A percentile compares a stretch with the other conserved stretches of the same genome.
These are phyloP conservation scores for Drosophila leonis DNA, from an alignment of 2,888 invertebrate species.

Conservation along the genomic window DNA sequence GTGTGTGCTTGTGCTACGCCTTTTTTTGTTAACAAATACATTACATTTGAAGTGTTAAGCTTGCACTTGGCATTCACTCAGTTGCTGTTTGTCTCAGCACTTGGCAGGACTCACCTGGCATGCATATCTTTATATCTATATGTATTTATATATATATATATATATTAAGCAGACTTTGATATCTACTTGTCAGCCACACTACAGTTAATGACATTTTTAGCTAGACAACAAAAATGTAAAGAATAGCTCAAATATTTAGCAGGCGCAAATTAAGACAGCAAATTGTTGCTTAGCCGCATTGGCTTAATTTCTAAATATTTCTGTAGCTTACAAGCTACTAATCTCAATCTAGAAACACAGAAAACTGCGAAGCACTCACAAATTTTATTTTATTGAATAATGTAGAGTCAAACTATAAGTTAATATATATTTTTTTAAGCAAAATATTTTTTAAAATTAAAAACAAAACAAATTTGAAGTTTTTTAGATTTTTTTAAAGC, in stretches of 20 bases:
- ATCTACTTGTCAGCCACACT: constrained; percentile 14
- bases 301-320: not conserved
- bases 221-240: too few species aligned
- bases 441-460: too few species aligned
- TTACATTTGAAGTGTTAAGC: constrained; percentile 66
- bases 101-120: constrained; percentile 29
- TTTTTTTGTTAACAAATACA: constrained; percentile 64
- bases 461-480: too few species aligned
- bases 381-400: too few species aligned
- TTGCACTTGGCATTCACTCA: constrained; percentile 57
- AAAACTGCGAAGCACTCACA: too few species aligned
- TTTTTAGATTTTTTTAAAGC: too few species aligned
- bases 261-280: not conserved
- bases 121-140: not conserved
- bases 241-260: not conserved
- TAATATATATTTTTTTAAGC: too few species aligned
- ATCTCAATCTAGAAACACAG: too few species aligned
- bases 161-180: not conserved
- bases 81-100: constrained; percentile 46
- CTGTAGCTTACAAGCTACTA: too few species aligned
- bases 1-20: constrained; percentile 27
- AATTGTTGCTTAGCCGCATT: not conserved
- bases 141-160: not conserved
- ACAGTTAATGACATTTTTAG: constrained; percentile 33
- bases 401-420: too few species aligned